Conservation (phyloP, 2,888 invertebrate species). For the Monopis laevigella region DNA sequence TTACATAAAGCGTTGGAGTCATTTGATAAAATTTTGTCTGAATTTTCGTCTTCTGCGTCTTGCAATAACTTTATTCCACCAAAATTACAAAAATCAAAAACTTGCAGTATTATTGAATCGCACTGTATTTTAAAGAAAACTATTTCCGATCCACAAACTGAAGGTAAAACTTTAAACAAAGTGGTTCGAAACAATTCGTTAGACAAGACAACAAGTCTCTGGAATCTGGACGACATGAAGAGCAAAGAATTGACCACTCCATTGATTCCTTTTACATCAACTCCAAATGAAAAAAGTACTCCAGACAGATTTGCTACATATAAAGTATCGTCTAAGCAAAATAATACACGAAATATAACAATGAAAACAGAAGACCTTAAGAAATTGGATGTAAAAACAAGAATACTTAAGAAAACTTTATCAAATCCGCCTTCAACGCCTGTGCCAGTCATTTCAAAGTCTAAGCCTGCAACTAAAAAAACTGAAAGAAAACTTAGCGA, state of each 20-base stretch:
- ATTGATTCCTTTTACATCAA: slow-evolving; percentile 40
- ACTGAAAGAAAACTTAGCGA: slow-evolving; percentile 48
- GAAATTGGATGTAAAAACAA: slow-evolving; percentile 63
- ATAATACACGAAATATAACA: slow-evolving; percentile 40
- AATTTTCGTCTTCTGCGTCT: slow-evolving; percentile 40
- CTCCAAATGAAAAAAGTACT: slow-evolving; percentile 48
- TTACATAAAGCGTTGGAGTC: slow-evolving; percentile 56
- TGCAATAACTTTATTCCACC: slow-evolving; percentile 51
- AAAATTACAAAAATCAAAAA: slow-evolving; percentile 74
- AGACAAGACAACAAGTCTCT: slow-evolving; percentile 66
- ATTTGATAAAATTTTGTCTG: slow-evolving; percentile 57
- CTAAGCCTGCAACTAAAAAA: slow-evolving; percentile 50
- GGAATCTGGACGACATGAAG: slow-evolving; percentile 68
- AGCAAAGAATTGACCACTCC: slow-evolving; percentile 55
- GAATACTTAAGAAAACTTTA: slow-evolving; percentile 62
- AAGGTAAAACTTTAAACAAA: slow-evolving; percentile 39
- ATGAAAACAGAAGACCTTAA: slow-evolving; percentile 55
- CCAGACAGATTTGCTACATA: slow-evolving; percentile 61
- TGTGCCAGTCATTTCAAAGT: slow-evolving; percentile 56
- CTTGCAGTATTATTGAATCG: slow-evolving; percentile 75
- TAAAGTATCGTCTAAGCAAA: slow-evolving; percentile 52
- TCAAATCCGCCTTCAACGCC: slow-evolving; percentile 62
- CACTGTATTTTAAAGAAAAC: slow-evolving; percentile 72
- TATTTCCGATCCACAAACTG: slow-evolving; percentile 52
- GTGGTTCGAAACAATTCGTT: slow-evolving; percentile 55